A percentile compares a stretch with the other conserved stretches of the same genome.
Conservation (phyloP, 2,113 vertebrate genomes). For the Neogale vison region DNA sequence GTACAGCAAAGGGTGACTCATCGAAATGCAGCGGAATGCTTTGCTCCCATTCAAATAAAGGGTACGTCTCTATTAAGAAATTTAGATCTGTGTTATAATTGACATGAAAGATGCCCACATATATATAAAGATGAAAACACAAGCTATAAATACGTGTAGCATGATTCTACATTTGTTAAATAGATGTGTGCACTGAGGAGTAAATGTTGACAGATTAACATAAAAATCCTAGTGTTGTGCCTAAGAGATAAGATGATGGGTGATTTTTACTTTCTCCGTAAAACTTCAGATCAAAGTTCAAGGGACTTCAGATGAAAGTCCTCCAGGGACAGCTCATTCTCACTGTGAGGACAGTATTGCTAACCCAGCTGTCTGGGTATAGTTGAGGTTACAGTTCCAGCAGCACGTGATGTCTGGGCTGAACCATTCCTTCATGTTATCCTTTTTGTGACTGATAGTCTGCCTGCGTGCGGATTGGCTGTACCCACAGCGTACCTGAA, state of each 20-base stretch:
- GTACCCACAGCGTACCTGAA: neutral
- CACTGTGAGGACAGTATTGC: neutral
- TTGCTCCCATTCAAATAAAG: neutral
- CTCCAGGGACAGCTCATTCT: neutral
- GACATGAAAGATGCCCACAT: neutral
- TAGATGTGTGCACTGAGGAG: neutral
- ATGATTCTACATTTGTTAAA: neutral
- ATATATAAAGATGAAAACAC: neutral
- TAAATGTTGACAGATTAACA: neutral
- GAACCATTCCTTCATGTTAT: neutral
- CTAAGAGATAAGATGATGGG: neutral
- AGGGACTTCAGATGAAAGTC: too few relatives aligned
- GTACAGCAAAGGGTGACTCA: neutral
- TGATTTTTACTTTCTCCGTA: neutral
- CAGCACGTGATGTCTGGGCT: neutral
- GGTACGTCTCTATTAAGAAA: neutral
- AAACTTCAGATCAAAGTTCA: too few relatives aligned
- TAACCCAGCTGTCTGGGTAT: neutral
- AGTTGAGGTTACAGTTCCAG: neutral
- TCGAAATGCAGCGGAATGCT: accelerated
- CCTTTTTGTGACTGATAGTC: neutral
- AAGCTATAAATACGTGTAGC: neutral
- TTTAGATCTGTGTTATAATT: neutral
- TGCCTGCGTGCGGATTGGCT: neutral
- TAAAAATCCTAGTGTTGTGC: neutral